Evolutionary conservation across 2,113 vertebrate genomes (phyloP).

Genomic region (Columba livia): DNA sequence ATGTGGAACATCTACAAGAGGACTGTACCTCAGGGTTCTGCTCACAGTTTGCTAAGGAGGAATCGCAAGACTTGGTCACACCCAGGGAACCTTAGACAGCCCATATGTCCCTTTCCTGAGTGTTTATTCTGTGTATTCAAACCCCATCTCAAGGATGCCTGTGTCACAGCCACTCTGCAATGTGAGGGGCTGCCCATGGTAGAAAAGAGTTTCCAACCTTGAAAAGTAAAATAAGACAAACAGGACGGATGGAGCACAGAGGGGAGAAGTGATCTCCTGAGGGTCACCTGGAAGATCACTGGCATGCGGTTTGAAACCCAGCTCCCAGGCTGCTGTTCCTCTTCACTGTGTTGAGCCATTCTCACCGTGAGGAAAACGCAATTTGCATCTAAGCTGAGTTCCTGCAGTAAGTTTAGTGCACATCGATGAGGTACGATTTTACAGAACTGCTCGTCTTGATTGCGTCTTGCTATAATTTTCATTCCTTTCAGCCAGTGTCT

Average conservation of each 20-base stretch:
- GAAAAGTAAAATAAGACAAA: not conserved
- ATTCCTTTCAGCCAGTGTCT: slow-evolving; percentile 53
- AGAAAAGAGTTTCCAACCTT: not conserved
- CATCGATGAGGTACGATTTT: not conserved
- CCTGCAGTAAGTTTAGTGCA: not conserved
- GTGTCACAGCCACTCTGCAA: not conserved
- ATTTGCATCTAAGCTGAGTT: not conserved
- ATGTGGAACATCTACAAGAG: not conserved
- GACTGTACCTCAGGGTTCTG: not conserved
- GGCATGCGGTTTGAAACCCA: not conserved
- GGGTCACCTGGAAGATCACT: not conserved
- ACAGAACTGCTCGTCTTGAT: slow-evolving; percentile 22
- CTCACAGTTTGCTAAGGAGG: not conserved
- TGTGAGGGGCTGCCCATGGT: not conserved
- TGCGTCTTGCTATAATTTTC: slow-evolving; percentile 60
- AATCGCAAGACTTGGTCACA: fast-evolving
- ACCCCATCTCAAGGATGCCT: not conserved
- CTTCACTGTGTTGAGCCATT: not conserved
- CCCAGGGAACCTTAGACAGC: not conserved
- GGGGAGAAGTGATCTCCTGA: not conserved
- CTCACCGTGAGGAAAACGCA: not conserved
- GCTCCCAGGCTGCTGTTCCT: not conserved
- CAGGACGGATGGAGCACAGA: fast-evolving
- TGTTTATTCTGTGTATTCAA: not conserved
- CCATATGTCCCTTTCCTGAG: fast-evolving